These are phyloP conservation scores for Gobio gobio DNA, from an alignment of 2,113 vertebrate species.

Conservation along the genomic window DNA sequence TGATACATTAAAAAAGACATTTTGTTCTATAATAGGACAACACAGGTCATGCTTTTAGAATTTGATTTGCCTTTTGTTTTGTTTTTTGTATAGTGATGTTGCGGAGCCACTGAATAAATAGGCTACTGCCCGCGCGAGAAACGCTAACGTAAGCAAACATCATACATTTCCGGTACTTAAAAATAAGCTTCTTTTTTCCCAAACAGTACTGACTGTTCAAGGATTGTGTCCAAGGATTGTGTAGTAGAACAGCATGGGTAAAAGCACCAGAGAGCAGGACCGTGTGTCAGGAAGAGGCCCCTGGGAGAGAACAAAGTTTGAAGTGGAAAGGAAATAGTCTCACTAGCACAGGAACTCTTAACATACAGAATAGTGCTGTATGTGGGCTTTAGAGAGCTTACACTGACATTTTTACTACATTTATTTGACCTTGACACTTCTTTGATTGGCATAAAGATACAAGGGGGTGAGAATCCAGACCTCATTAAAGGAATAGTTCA, in stretches of 20 bases:
- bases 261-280: background rate
- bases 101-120: no score
- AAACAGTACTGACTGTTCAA: background rate
- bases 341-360: slow-evolving; percentile 12
- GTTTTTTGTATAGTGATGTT: no score
- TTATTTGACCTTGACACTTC: slow-evolving; percentile 20
- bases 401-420: slow-evolving; percentile 17
- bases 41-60: background rate
- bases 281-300: slow-evolving; percentile 17
- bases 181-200: background rate
- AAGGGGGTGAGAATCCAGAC: background rate
- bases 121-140: background rate
- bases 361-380: background rate
- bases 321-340: slow-evolving; percentile 34
- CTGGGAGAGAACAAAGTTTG: background rate
- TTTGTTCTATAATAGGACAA: background rate
- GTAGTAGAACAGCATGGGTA: background rate
- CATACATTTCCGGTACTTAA: background rate
- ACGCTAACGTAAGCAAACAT: background rate
- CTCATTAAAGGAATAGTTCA: background rate
- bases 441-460: background rate
- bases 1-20: no score
- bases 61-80: background rate
- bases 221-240: background rate
- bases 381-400: background rate